These are phyloP conservation scores for Pachyramphus minor DNA, from an alignment of 2,113 vertebrate species.

Conservation along the genomic window DNA sequence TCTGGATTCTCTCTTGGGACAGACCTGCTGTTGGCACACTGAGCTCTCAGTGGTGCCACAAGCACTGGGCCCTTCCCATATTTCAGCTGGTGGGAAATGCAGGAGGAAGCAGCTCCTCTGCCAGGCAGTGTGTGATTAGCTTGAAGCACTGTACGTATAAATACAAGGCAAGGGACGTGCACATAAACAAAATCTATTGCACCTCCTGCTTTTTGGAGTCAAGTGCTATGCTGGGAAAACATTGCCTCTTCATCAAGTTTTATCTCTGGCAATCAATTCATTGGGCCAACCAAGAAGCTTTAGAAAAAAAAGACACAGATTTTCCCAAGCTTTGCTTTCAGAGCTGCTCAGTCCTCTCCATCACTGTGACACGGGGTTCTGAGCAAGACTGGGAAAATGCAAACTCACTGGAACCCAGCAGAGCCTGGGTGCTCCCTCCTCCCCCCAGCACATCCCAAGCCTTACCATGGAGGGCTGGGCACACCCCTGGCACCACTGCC, in stretches of 20 bases:
- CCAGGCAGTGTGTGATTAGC: not conserved
- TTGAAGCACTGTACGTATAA: not conserved
- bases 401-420: not conserved
- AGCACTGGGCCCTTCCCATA: accelerated
- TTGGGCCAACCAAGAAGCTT: not conserved
- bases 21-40: not conserved
- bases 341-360: not conserved
- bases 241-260: constrained; percentile 32
- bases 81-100: not conserved
- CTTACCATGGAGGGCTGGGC: not conserved
- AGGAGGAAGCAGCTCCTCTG: not conserved
- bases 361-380: accelerated
- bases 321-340: not conserved
- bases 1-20: not conserved
- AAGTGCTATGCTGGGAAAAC: constrained; percentile 7
- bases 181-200: constrained; percentile 55
- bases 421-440: not conserved
- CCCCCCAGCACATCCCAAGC: not conserved
- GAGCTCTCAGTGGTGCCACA: not conserved
- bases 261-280: constrained; percentile 28
- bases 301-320: not conserved
- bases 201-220: constrained; percentile 7
- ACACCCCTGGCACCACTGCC: not conserved
- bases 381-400: not conserved
- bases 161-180: not conserved